A percentile compares a stretch with the other conserved stretches of the same genome.
Conservation (phyloP, 1,140 invertebrate genomes). For the Babylonia areolata region DNA sequence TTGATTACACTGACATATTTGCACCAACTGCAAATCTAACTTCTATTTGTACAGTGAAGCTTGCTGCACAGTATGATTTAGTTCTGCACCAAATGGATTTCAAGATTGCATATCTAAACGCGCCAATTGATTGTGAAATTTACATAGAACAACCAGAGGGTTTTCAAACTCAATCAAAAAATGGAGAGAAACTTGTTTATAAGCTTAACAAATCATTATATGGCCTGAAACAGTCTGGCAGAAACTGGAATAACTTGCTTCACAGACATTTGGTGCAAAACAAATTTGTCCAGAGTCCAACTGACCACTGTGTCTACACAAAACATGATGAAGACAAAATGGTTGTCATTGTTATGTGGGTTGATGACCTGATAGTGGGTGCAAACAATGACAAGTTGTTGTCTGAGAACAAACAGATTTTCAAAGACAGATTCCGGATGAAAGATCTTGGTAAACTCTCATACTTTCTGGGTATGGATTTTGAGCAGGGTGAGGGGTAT, state of each 20-base stretch:
- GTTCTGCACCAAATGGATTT: slow-evolving; percentile 29
- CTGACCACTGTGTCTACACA: too few species aligned
- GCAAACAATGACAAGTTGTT: too few species aligned
- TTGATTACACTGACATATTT: slow-evolving; percentile 61
- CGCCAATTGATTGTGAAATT: slow-evolving; percentile 48
- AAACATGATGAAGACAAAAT: too few species aligned
- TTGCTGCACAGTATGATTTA: slow-evolving; percentile 45
- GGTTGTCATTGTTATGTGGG: too few species aligned
- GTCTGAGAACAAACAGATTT: too few species aligned
- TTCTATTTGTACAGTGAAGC: slow-evolving; percentile 50
- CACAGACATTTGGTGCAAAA: slow-evolving; percentile 72
- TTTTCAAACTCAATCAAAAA: neutral
- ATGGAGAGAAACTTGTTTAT: slow-evolving; percentile 39
- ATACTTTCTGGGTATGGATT: too few species aligned
- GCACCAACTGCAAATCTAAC: slow-evolving; percentile 57
- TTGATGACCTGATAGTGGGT: too few species aligned
- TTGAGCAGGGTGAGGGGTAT: too few species aligned
- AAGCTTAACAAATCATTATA: slow-evolving; percentile 58
- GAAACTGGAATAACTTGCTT: slow-evolving; percentile 51
- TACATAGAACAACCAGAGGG: slow-evolving; percentile 53
- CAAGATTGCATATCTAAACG: too few species aligned
- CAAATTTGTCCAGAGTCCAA: slow-evolving; percentile 60
- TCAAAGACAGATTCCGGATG: too few species aligned
- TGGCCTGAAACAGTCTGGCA: slow-evolving; percentile 55
- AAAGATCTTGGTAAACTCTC: too few species aligned